These are phyloP conservation scores for Galagoides demidoff DNA, from an alignment of 2,797 vertebrate genomes.

Conservation along the genomic window DNA sequence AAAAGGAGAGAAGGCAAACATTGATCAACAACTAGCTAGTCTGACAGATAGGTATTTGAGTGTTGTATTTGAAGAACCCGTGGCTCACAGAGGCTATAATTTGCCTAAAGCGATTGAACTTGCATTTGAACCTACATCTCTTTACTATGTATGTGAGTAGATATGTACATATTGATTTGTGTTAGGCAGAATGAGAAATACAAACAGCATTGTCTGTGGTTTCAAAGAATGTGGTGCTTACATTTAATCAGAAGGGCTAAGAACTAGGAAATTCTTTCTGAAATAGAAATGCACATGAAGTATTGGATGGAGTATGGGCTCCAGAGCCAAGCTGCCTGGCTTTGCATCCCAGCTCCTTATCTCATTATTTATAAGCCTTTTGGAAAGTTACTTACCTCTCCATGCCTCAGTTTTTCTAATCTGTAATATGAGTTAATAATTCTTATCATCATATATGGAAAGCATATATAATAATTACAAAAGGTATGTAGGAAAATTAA, in stretches of 20 bases:
- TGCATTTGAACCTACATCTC: neutral
- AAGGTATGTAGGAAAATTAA: neutral
- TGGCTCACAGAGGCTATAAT: neutral
- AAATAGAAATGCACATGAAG: too few relatives aligned
- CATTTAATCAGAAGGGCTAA: neutral
- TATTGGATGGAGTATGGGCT: neutral
- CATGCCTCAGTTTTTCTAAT: constrained; percentile 18
- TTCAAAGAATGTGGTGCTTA: neutral
- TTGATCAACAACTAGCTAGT: neutral
- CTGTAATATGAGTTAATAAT: neutral
- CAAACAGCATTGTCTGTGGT: neutral
- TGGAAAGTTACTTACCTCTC: neutral
- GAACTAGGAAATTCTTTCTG: neutral
- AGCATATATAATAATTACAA: neutral
- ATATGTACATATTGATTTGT: neutral
- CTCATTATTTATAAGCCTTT: neutral
- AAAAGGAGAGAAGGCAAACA: neutral
- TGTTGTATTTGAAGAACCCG: neutral
- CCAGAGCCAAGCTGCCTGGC: neutral
- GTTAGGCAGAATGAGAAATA: neutral
- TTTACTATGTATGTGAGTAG: neutral
- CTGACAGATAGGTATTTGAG: neutral
- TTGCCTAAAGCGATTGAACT: neutral
- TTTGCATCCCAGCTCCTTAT: neutral
- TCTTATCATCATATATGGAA: neutral